These are phyloP conservation scores for Aldrovandia affinis DNA, from an alignment of 2,797 vertebrate genomes.

Conservation along the genomic window DNA sequence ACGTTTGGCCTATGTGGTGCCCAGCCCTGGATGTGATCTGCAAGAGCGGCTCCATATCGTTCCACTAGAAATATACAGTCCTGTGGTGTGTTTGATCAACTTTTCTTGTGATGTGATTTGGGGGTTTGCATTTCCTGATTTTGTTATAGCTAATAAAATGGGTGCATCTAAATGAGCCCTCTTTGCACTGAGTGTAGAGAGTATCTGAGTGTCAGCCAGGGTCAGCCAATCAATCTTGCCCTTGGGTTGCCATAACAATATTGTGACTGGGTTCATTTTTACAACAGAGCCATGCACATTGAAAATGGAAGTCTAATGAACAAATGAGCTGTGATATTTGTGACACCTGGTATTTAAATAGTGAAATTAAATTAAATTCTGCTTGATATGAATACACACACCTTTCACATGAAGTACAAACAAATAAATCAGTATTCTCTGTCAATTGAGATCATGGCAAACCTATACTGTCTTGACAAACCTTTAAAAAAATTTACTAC, in stretches of 20 bases:
- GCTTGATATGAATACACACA: neutral
- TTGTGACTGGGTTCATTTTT: neutral
- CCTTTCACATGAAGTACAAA: too few species aligned
- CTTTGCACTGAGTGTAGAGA: neutral
- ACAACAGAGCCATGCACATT: neutral
- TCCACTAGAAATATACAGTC: too few species aligned
- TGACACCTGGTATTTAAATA: neutral
- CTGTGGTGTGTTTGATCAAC: too few species aligned
- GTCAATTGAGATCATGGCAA: too few species aligned
- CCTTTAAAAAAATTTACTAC: too few species aligned
- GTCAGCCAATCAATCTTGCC: neutral
- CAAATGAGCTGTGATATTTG: too few species aligned
- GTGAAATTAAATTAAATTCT: neutral
- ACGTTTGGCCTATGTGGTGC: too few species aligned
- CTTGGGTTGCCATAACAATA: neutral
- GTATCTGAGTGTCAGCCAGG: neutral
- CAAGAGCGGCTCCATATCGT: too few species aligned
- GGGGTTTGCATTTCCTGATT: neutral
- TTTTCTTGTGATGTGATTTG: too few species aligned
- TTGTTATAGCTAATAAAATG: neutral
- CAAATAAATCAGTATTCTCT: too few species aligned
- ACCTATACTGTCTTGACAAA: too few species aligned
- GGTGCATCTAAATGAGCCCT: neutral
- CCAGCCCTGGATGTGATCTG: too few species aligned
- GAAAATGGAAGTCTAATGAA: neutral